Evolutionary conservation across 2,888 invertebrate genomes (phyloP), one percentile per base, ranked within the genome.

Genomic region (Holacanthella duospinosa): DNA sequence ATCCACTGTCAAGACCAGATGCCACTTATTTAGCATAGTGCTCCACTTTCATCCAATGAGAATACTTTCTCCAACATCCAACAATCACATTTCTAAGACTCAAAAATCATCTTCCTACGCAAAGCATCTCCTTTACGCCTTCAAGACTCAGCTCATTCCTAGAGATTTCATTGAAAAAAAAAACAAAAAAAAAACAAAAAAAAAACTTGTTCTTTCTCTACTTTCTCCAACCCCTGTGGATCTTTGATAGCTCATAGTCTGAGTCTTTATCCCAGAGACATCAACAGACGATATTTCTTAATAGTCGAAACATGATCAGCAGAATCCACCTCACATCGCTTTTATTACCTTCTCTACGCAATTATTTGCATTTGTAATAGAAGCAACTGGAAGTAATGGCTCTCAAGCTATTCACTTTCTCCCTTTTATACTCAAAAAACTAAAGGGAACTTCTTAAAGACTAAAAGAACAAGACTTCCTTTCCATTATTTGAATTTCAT

Each of bases 11-110:
- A 60, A 29, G 27, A 60, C 28, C 60, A 60, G 60, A 60, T 60
- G 60, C 60, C 60, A 48, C 60, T 60, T 56, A 56, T 29, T 56
- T 60, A 60, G 60, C 60, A 60, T 60, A 60, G 60, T 60, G 60
- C 48, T 60, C 60, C 60, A 60, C 60, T 60, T 60, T 60, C 60
- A 36, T 36, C 16, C 36, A 36, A 36, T 36, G 36, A 36, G 6
- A 36, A 36, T 36, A 36, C 16, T 36, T 36, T 36, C 36, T 36
- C 36, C 36, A 6, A 36, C 9, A 36, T 36, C 36, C 16, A 6
- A 12, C 36, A 36, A 36, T 36, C 36, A 12, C 16, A 36, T 36
- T 36, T 36, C 16, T 36, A 16, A 36, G 36, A 16, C 6, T 36
- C 36, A 12, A n/a, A n/a, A n/a, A n/a, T n/a, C n/a, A n/a, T n/a